phyloP scores from a whole-genome alignment of 2,113 vertebrate genomes.

The Heptranchias perlo region DNA sequence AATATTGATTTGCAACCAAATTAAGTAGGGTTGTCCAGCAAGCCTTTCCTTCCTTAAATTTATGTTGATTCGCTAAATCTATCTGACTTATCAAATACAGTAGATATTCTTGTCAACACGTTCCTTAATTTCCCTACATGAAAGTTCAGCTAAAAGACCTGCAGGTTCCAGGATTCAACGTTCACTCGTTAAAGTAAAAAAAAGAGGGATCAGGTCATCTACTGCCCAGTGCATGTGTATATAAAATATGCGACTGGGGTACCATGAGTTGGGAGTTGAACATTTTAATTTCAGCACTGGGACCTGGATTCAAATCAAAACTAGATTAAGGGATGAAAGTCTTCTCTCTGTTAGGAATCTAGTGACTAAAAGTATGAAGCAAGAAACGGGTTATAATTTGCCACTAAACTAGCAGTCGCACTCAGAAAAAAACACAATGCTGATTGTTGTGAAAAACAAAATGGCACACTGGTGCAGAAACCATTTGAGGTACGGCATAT shows the following conservation, averaged over 20 bases:
- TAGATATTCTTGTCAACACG: background rate
- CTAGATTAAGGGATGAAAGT: background rate
- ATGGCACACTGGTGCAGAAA: background rate
- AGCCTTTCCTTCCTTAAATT: too few relatives aligned
- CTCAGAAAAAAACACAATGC: background rate
- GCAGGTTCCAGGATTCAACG: background rate
- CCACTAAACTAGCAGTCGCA: background rate
- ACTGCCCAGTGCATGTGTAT: background rate
- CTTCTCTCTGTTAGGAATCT: background rate
- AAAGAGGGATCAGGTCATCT: too few relatives aligned
- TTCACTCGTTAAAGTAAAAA: background rate
- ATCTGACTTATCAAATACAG: too few relatives aligned
- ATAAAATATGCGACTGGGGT: background rate
- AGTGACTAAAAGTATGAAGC: background rate
- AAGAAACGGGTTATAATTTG: background rate
- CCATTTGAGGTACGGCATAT: too few relatives aligned
- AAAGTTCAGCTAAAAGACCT: background rate
- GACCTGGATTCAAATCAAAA: background rate
- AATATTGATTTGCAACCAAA: too few relatives aligned
- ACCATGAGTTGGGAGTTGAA: background rate
- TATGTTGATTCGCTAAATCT: too few relatives aligned
- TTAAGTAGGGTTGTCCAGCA: too few relatives aligned
- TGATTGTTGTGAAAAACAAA: background rate
- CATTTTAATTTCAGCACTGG: background rate
- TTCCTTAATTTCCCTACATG: background rate